Evolutionary conservation across 2,113 vertebrate species (phyloP).

Genomic region (Capreolus pygargus): DNA sequence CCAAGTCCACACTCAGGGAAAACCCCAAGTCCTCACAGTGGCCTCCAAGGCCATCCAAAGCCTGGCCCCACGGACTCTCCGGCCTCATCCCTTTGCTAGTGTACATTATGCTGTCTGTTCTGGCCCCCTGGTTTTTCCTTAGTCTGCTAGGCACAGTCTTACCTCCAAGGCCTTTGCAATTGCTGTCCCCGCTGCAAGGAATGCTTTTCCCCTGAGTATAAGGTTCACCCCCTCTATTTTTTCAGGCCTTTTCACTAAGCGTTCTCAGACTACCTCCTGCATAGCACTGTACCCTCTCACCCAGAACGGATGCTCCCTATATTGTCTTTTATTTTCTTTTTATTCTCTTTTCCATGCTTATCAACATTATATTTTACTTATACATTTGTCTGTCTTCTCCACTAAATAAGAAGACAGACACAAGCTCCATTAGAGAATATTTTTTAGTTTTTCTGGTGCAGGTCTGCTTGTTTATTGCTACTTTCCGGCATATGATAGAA

Average conservation of each 20-base stretch:
- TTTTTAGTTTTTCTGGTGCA: not conserved
- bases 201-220: not conserved
- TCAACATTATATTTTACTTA: not conserved
- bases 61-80: accelerated
- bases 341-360: not conserved
- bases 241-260: not conserved
- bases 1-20: not conserved
- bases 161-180: not conserved
- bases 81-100: not conserved
- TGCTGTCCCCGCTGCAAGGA: not conserved
- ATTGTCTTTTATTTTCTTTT: not conserved
- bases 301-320: not conserved
- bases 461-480: not conserved
- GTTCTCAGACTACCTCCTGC: not conserved
- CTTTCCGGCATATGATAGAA: not conserved
- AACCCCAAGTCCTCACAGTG: not conserved
- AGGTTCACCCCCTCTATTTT: not conserved
- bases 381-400: not conserved
- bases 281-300: not conserved
- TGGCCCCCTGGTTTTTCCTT: not conserved
- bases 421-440: not conserved
- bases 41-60: not conserved
- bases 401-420: not conserved
- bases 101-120: not conserved
- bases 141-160: not conserved